Percentiles rank a stretch among this genome's conserved stretches.
phyloP scores from a whole-genome alignment of 2,888 invertebrate genomes.

The Macrosoma leucophasiata region DNA sequence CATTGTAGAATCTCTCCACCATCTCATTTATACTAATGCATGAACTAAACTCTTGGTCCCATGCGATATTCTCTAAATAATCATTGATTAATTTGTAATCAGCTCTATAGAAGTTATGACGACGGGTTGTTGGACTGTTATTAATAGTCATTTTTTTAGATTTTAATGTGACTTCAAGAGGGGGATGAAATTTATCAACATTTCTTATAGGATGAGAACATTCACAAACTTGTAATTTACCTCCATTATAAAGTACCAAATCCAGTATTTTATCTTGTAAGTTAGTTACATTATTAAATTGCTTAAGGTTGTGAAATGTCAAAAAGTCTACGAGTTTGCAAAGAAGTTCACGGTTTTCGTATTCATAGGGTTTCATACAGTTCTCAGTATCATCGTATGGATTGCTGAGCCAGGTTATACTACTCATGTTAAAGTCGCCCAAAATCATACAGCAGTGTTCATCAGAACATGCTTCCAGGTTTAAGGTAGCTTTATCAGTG shows the following conservation, averaged over 20 bases:
- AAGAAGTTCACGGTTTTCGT: conserved; percentile 3
- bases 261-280: conserved; percentile 12
- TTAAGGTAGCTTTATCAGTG: conserved; percentile 2
- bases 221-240: conserved; percentile 1
- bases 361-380: too few relatives aligned
- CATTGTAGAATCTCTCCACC: not conserved
- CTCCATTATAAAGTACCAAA: conserved; percentile 7
- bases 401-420: not conserved
- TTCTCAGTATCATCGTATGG: not conserved
- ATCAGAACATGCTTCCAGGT: conserved; percentile 1
- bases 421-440: conserved; percentile 4
- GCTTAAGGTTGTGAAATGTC: conserved; percentile 3
- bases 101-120: conserved; percentile 10
- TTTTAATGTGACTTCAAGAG: conserved; percentile 6
- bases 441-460: not conserved
- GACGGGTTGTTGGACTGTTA: not conserved
- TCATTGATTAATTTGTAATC: conserved; percentile 7
- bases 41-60: conserved; percentile 3
- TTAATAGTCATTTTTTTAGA: not conserved
- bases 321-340: conserved; percentile 2
- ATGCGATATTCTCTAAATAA: conserved; percentile 3
- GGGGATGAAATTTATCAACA: conserved; percentile 10
- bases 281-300: conserved; percentile 8
- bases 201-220: conserved; percentile 8
- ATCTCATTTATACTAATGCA: conserved; percentile 1